phyloP scores from a whole-genome alignment of 2,888 invertebrate genomes.

The Margaritifera margaritifera region DNA sequence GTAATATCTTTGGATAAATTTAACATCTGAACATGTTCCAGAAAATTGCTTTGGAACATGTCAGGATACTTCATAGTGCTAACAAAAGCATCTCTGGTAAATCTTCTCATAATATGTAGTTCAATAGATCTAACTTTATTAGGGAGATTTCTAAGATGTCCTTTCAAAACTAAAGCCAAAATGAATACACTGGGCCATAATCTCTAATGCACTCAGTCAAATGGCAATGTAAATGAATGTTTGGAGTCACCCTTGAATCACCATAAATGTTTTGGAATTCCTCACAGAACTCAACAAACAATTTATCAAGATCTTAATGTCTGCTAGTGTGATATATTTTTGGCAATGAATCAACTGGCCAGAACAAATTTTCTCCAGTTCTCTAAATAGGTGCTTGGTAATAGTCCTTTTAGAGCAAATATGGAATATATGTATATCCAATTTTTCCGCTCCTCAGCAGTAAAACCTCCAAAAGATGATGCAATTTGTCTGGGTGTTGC shows the following conservation, averaged over 20 bases:
- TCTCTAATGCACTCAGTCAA: slow-evolving; percentile 16
- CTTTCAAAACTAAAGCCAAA: slow-evolving; percentile 26
- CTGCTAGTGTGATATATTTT: slow-evolving; percentile 13
- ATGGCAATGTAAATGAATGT: slow-evolving; percentile 29
- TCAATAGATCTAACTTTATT: slow-evolving; percentile 18
- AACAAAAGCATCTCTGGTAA: slow-evolving; percentile 15
- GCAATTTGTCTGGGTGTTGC: not conserved
- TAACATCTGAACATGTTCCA: slow-evolving; percentile 1
- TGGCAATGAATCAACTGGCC: slow-evolving; percentile 11
- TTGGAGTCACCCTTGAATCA: slow-evolving; percentile 10
- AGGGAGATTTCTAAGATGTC: slow-evolving; percentile 13
- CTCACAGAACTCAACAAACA: slow-evolving; percentile 17
- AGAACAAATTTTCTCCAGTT: slow-evolving; percentile 22
- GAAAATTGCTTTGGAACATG: slow-evolving; percentile 6
- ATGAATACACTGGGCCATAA: slow-evolving; percentile 20
- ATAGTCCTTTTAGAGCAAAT: slow-evolving; percentile 12
- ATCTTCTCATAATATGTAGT: slow-evolving; percentile 15
- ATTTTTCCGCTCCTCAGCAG: slow-evolving; percentile 22
- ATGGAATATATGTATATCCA: slow-evolving; percentile 23
- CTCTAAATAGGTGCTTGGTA: slow-evolving; percentile 15
- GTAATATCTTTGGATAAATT: not conserved
- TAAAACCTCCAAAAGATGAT: slow-evolving; percentile 7
- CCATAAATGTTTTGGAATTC: slow-evolving; percentile 14
- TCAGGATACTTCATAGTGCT: not conserved
- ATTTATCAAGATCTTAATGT: slow-evolving; percentile 5